These are phyloP conservation scores for Bergia sp. DNA, from an alignment of 92 coral and sea anemone species.

Conservation along the genomic window DNA sequence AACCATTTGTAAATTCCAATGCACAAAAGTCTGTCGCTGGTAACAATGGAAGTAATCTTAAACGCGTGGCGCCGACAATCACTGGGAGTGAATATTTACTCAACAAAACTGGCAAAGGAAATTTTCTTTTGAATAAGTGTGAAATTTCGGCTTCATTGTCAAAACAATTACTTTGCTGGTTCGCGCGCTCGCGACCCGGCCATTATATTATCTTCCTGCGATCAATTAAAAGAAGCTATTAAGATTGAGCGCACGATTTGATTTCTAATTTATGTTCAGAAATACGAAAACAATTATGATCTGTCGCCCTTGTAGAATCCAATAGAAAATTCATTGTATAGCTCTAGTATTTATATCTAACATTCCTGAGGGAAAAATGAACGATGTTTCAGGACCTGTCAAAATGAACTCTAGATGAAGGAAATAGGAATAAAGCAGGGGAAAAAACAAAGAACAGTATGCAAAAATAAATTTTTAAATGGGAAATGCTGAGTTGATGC, in stretches of 20 bases:
- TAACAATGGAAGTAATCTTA: constrained; percentile 38
- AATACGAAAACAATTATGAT: not conserved
- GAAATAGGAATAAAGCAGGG: not conserved
- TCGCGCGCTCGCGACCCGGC: constrained; percentile 6
- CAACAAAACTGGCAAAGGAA: constrained; percentile 48
- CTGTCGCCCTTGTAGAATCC: not conserved
- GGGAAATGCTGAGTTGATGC: constrained; percentile 46
- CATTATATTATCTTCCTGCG: not conserved
- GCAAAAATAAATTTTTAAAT: not conserved
- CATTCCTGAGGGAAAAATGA: not conserved
- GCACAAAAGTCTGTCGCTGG: constrained; percentile 30
- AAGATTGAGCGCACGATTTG: not conserved
- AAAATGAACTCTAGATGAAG: not conserved
- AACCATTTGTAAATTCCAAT: constrained; percentile 43
- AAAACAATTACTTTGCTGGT: constrained; percentile 35
- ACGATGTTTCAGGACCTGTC: not conserved
- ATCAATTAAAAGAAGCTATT: constrained; percentile 17
- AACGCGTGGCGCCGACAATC: constrained; percentile 43
- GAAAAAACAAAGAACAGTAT: not conserved
- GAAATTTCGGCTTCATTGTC: constrained; percentile 46
- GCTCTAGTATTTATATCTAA: not conserved
- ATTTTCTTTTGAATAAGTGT: constrained; percentile 49
- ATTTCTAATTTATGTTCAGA: not conserved
- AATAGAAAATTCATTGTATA: not conserved
- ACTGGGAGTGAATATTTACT: constrained; percentile 34